Percentiles rank a stretch among this genome's conserved stretches.
Evolutionary conservation across 2,797 vertebrate genomes (phyloP).

Genomic region (Acrossocheilus fasciatus): DNA sequence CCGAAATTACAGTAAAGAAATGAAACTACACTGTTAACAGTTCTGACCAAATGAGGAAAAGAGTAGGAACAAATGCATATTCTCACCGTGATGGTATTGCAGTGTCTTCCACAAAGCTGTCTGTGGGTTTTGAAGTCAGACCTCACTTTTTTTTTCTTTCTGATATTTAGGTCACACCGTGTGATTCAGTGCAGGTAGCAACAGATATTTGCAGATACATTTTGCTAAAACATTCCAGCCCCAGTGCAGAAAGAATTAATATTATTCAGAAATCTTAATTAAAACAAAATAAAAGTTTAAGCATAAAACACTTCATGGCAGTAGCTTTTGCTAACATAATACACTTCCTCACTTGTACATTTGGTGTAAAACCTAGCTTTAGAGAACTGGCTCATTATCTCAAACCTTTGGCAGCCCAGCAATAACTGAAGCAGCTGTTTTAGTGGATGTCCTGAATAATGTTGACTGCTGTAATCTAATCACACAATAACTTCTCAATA

Average conservation of each 20-base stretch:
- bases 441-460: background rate
- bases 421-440: background rate
- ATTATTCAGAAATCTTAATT: background rate
- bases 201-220: background rate
- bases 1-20: constrained; percentile 24
- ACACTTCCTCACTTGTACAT: background rate
- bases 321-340: background rate
- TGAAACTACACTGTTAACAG: constrained; percentile 43
- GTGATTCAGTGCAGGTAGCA: background rate
- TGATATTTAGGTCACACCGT: constrained; percentile 26
- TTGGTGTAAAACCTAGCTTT: background rate
- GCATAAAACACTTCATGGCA: background rate
- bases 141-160: background rate
- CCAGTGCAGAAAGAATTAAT: background rate
- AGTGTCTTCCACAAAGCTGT: background rate
- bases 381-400: background rate
- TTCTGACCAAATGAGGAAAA: constrained; percentile 40
- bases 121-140: constrained; percentile 15
- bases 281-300: background rate
- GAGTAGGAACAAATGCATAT: background rate
- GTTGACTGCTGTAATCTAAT: background rate
- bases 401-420: background rate
- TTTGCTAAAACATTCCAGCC: background rate
- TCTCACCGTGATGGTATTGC: background rate
- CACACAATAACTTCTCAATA: background rate